Conservation (phyloP, 2,888 invertebrate species). For the Acrocyrtus sp. region DNA sequence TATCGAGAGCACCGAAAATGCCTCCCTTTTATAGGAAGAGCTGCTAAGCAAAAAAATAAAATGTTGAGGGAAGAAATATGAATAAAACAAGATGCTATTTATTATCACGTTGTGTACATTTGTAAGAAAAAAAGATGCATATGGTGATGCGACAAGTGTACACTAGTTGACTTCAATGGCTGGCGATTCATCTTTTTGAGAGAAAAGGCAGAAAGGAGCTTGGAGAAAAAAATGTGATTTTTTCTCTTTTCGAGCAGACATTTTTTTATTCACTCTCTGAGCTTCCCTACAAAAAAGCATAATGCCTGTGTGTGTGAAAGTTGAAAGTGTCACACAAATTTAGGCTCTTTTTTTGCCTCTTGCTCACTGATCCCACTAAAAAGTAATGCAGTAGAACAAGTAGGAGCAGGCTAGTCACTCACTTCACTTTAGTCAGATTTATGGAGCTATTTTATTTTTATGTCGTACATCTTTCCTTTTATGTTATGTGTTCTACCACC, state of each 20-base stretch:
- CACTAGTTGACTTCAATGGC: slow-evolving; percentile 44
- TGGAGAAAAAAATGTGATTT: not conserved
- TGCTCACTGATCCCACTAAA: not conserved
- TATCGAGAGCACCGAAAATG: not conserved
- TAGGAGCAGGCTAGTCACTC: not conserved
- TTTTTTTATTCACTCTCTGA: not conserved
- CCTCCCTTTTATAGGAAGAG: not conserved
- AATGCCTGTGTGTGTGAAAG: slow-evolving; percentile 23
- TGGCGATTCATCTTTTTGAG: slow-evolving; percentile 22
- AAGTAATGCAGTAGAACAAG: not conserved
- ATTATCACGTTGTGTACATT: slow-evolving; percentile 31
- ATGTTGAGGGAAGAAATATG: slow-evolving; percentile 9
- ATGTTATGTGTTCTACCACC: slow-evolving; percentile 28
- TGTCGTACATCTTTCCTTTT: slow-evolving; percentile 46
- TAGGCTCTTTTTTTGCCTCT: slow-evolving; percentile 28
- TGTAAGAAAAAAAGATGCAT: slow-evolving; percentile 12
- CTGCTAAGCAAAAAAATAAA: not conserved
- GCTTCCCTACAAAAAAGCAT: not conserved
- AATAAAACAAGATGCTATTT: slow-evolving; percentile 30
- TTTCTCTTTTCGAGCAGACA: slow-evolving; percentile 1
- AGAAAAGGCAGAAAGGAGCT: not conserved
- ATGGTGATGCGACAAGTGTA: slow-evolving; percentile 37
- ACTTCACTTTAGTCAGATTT: slow-evolving; percentile 32
- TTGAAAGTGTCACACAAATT: slow-evolving; percentile 50
- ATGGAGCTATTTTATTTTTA: slow-evolving; percentile 49